Evolutionary conservation across 2,888 invertebrate genomes (phyloP).

Genomic region (Iselma pallidipennis): DNA sequence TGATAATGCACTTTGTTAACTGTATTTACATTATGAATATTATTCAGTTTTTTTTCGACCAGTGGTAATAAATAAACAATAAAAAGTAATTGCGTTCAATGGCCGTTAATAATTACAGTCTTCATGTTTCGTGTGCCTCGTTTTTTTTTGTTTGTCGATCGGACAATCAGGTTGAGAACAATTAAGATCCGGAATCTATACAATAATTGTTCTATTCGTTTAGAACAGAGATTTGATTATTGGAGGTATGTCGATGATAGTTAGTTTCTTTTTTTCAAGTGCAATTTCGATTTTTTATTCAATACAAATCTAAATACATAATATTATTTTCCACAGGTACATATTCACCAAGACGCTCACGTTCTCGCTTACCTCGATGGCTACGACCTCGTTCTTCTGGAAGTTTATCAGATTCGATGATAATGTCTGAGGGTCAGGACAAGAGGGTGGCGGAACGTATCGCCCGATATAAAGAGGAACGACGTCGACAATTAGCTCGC

Average conservation of each 20-base stretch:
- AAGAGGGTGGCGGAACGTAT: slow-evolving; percentile 67
- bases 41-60: background rate
- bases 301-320: slow-evolving; percentile 16
- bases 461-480: slow-evolving; percentile 73
- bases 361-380: slow-evolving; percentile 43
- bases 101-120: background rate
- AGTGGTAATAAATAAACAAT: background rate
- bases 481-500: slow-evolving; percentile 69
- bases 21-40: background rate
- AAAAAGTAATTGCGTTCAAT: background rate
- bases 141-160: background rate
- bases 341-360: slow-evolving; percentile 31
- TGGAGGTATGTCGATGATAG: background rate
- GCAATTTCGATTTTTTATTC: background rate
- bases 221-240: background rate
- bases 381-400: slow-evolving; percentile 37
- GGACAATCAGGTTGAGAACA: background rate
- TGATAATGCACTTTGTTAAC: background rate
- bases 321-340: slow-evolving; percentile 20
- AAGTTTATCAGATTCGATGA: slow-evolving; percentile 27
- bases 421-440: slow-evolving; percentile 51
- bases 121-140: background rate
- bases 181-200: background rate
- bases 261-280: background rate
- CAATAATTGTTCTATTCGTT: background rate